Evolutionary conservation across 2,797 vertebrate genomes (phyloP).

Genomic region (Mus spretus): DNA sequence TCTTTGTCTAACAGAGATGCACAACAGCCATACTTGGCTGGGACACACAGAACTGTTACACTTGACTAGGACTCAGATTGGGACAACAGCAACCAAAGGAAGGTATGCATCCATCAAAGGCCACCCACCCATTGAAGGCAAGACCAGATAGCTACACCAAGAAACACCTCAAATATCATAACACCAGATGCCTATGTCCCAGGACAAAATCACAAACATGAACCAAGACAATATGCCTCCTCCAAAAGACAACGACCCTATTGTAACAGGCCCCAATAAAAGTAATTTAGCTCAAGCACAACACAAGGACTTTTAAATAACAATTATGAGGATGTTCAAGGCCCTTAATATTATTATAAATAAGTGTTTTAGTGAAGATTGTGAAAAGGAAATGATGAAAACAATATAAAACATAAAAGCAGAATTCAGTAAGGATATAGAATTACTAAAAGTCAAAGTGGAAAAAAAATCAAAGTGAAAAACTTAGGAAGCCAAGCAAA

Average conservation of each 20-base stretch:
- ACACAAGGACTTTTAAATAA: not conserved
- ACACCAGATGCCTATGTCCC: not conserved
- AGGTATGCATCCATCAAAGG: not conserved
- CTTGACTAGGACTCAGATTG: not conserved
- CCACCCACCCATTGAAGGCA: not conserved
- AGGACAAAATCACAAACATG: not conserved
- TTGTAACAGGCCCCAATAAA: not conserved
- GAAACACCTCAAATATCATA: not conserved
- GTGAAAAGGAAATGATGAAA: not conserved
- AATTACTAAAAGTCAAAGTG: not conserved
- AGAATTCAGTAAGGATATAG: not conserved
- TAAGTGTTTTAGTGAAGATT: not conserved
- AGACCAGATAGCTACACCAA: not conserved
- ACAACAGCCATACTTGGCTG: not conserved
- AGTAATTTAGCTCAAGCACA: not conserved
- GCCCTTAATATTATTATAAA: not conserved
- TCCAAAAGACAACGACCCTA: not conserved
- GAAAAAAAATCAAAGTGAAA: not conserved
- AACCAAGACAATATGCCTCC: not conserved
- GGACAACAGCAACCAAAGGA: not conserved
- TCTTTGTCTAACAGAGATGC: not conserved
- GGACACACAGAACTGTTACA: not conserved
- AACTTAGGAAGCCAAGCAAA: not conserved
- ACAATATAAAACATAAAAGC: not conserved
- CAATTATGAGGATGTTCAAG: not conserved